These are phyloP conservation scores for Nemotelus nigrinus DNA, from an alignment of 2,888 invertebrate species.

Conservation along the genomic window DNA sequence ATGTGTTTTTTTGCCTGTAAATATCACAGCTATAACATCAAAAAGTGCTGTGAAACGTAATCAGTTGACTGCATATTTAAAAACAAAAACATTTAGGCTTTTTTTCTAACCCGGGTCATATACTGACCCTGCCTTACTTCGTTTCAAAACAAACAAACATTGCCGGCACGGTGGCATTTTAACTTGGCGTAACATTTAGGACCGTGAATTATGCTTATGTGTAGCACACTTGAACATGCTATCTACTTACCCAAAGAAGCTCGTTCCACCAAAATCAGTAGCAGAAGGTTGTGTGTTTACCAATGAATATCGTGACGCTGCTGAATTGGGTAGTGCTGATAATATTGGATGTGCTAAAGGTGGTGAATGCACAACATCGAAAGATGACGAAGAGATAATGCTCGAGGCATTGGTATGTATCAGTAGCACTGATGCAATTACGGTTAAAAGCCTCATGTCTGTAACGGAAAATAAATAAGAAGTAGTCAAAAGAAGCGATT, in stretches of 20 bases:
- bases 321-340: conserved; percentile 32
- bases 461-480: not conserved
- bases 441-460: conserved; percentile 40
- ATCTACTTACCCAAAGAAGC: conserved; percentile 29
- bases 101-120: no score
- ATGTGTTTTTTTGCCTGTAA: no score
- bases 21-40: no score
- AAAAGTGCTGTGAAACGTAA: no score
- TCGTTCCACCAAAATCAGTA: not conserved
- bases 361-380: conserved; percentile 27
- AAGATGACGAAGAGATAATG: conserved; percentile 23
- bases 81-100: no score
- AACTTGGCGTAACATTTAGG: conserved; percentile 37
- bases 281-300: not conserved
- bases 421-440: conserved; percentile 1
- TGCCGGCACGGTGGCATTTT: conserved; percentile 14
- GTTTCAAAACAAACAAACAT: no score
- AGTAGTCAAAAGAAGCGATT: not conserved
- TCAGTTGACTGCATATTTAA: no score
- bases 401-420: conserved; percentile 20
- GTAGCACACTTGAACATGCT: not conserved
- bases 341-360: conserved; percentile 18
- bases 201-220: conserved; percentile 10
- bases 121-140: no score
- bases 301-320: conserved; percentile 34